Evolutionary conservation across 1,140 invertebrate species (phyloP).

Genomic region (Drosophila gunungcola): DNA sequence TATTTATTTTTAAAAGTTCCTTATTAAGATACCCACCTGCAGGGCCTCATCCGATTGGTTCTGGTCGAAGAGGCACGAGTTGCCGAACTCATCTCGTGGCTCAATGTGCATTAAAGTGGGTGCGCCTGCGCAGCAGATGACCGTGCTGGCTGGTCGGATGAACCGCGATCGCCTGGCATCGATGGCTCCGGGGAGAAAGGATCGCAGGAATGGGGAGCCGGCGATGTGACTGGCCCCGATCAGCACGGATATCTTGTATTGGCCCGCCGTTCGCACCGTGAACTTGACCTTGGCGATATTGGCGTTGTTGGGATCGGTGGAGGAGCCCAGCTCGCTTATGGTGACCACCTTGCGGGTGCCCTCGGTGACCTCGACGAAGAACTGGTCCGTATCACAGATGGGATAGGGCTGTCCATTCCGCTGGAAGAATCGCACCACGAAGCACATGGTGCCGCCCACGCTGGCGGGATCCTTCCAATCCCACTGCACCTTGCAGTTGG

Average conservation of each 20-base stretch:
- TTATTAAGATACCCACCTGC: slow-evolving; percentile 78
- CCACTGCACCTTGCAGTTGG: slow-evolving; percentile 91
- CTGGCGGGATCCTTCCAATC: slow-evolving; percentile 94
- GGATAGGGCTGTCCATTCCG: slow-evolving; percentile 96
- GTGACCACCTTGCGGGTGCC: slow-evolving; percentile 93
- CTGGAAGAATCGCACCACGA: slow-evolving; percentile 95
- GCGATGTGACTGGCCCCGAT: slow-evolving; percentile 88
- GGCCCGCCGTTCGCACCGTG: slow-evolving; percentile 94
- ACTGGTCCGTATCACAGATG: slow-evolving; percentile 95
- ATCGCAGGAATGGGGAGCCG: slow-evolving; percentile 88
- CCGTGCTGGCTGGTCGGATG: slow-evolving; percentile 93
- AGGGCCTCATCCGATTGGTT: slow-evolving; percentile 87
- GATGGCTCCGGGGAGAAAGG: slow-evolving; percentile 89
- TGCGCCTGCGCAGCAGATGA: slow-evolving; percentile 92
- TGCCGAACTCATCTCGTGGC: slow-evolving; percentile 95
- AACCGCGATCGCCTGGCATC: slow-evolving; percentile 94
- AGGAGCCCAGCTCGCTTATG: slow-evolving; percentile 94
- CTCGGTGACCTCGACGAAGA: slow-evolving; percentile 93
- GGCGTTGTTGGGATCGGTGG: slow-evolving; percentile 91
- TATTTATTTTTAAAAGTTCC: too few relatives aligned
- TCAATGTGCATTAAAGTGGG: slow-evolving; percentile 93
- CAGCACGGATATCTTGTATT: slow-evolving; percentile 94
- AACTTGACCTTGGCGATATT: slow-evolving; percentile 95
- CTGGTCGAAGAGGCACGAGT: slow-evolving; percentile 90
- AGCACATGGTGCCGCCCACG: slow-evolving; percentile 95